phyloP scores from a whole-genome alignment of 2,113 vertebrate genomes.

The Copsychus sechellarum region DNA sequence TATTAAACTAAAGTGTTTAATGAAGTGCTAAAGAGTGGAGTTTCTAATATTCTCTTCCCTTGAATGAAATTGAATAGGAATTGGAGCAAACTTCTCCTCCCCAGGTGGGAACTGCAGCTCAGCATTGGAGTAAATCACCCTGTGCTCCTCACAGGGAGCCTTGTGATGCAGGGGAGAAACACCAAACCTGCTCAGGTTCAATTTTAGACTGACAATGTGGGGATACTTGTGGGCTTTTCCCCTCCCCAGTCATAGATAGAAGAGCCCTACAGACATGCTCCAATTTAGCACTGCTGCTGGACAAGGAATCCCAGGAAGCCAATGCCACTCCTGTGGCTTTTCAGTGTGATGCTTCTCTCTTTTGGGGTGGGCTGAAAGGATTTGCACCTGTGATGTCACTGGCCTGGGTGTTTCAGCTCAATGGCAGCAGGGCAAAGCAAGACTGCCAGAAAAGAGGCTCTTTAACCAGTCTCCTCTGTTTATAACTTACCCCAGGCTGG shows the following conservation, averaged over 20 bases:
- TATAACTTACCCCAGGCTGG: background rate
- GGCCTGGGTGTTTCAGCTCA: fast-evolving
- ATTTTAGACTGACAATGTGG: background rate
- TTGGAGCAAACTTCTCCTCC: background rate
- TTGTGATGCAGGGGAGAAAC: background rate
- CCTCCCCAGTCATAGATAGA: background rate
- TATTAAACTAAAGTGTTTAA: conserved; percentile 88
- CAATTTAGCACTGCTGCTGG: background rate
- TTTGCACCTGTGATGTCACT: background rate
- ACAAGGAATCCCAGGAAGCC: background rate
- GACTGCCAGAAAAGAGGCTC: background rate
- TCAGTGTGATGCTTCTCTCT: background rate
- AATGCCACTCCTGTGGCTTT: background rate
- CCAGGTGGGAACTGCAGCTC: background rate
- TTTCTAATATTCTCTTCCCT: conserved; percentile 45
- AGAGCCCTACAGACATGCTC: background rate
- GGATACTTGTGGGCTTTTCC: background rate
- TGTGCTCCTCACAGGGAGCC: background rate
- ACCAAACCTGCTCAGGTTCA: background rate
- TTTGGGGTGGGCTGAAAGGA: background rate
- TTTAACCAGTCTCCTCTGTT: background rate
- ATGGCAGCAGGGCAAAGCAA: background rate
- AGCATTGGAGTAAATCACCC: fast-evolving
- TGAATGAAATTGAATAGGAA: conserved; percentile 12
- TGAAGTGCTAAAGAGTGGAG: conserved; percentile 87